Base-by-base conservation (phyloP, 2,797 vertebrate genomes). In the Echeneis naucrates region DNA sequence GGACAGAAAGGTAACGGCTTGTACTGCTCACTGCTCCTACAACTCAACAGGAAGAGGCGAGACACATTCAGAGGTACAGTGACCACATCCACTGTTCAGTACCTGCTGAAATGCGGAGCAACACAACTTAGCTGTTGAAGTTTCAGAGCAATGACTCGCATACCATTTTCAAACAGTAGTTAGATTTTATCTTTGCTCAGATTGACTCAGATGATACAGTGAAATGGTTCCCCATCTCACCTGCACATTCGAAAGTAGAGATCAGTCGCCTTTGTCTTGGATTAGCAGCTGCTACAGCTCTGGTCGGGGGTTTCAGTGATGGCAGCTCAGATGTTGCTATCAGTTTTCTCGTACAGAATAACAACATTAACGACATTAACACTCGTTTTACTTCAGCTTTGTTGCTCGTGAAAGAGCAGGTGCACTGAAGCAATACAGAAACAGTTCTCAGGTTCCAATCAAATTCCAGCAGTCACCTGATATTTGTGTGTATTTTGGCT, bases 291-390 rank as follows among this genome's bases (percentile, higher is more conserved):
- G 26, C 42, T 58, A 42, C n/a, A 16, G 0, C 14, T 67, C 30
- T 45, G 57, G 11, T 65, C 7, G 42, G 26, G 24, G 4, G 33
- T 72, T 4, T 66, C 64, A 5, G 61, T 37, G 0, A 13, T 11
- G 16, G 21, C 45, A 16, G 21, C 19, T 6, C 26, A 17, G 51
- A 21, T 2, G 1, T 37, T 13, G 52, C 23, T 72, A 80, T 92
- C 76, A 0, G 51, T 65, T 92, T 89, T 72, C 88, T 52, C 57
- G 0, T 5, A 4, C 60, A 44, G 60, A 87, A 45, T 72, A 89
- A 87, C 82, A 53, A 24, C 81, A 23, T 71, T 83, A 91, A 87
- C 82, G 53, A 24, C 81, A 23, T 71, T 83, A 91, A 89, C 79
- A 62, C 85, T 67, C 40, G 8, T 65, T 74, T 68, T 52, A 21